A percentile compares a stretch with the other conserved stretches of the same genome.
phyloP scores from a whole-genome alignment of 2,888 invertebrate species.

The Plagodis pulveraria region DNA sequence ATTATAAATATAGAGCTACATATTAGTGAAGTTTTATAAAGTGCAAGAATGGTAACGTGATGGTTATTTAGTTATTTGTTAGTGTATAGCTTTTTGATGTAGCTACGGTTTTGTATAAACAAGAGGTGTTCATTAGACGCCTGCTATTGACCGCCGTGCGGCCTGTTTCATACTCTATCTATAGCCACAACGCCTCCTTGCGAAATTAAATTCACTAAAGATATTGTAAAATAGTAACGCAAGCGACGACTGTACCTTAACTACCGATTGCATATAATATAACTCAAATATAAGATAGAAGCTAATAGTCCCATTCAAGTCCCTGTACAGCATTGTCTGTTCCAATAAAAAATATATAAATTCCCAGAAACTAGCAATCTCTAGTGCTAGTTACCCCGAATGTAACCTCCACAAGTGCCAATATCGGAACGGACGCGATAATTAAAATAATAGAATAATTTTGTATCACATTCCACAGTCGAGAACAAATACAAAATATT shows the following conservation, averaged over 20 bases:
- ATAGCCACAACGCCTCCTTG: conserved; percentile 24
- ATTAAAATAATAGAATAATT: conserved; percentile 65
- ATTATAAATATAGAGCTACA: conserved; percentile 49
- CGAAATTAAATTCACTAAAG: not conserved
- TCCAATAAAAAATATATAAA: conserved; percentile 19
- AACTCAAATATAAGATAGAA: conserved; percentile 26
- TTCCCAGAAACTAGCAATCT: conserved; percentile 8
- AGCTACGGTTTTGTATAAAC: conserved; percentile 65
- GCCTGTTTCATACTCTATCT: conserved; percentile 35
- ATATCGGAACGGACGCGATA: conserved; percentile 58
- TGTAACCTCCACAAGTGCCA: conserved; percentile 76
- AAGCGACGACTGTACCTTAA: conserved; percentile 18
- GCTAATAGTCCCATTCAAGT: conserved; percentile 42
- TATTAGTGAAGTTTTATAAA: conserved; percentile 53
- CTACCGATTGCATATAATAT: too few relatives aligned
- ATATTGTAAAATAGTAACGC: conserved; percentile 11
- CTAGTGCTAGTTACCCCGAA: conserved; percentile 29
- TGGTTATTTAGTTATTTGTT: conserved; percentile 71
- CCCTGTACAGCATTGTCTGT: conserved; percentile 21
- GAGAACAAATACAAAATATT: conserved; percentile 47
- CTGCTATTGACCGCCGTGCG: conserved; percentile 44
- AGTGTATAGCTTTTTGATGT: conserved; percentile 73
- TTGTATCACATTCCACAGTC: conserved; percentile 66
- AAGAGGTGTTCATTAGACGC: conserved; percentile 43
- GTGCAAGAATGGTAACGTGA: conserved; percentile 49